Conservation (phyloP, 2,113 vertebrate genomes). For the Aplodontia rufa region DNA sequence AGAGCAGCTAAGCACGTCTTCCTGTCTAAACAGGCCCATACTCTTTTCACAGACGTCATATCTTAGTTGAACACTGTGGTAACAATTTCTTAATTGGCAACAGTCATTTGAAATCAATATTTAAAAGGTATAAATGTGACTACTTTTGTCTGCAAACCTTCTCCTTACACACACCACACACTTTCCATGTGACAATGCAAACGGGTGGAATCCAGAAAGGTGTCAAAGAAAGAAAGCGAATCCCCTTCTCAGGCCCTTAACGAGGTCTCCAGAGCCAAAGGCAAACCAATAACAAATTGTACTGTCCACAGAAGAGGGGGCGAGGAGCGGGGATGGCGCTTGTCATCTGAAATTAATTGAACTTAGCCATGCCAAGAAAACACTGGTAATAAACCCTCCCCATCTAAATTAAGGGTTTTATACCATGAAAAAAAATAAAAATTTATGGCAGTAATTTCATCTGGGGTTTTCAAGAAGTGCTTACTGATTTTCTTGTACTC, state of each 20-base stretch:
- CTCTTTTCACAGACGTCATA: slow-evolving; percentile 60
- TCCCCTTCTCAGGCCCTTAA: slow-evolving; percentile 82
- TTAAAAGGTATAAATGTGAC: slow-evolving; percentile 64
- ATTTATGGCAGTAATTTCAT: slow-evolving; percentile 87
- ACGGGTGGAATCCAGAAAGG: slow-evolving; percentile 76
- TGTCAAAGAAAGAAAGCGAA: slow-evolving; percentile 80
- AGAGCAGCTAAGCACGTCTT: slow-evolving; percentile 56
- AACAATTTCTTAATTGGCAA: slow-evolving; percentile 62
- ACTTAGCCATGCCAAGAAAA: slow-evolving; percentile 83
- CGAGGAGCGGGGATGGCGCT: slow-evolving; percentile 65
- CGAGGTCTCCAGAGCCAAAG: slow-evolving; percentile 88
- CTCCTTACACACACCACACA: background rate
- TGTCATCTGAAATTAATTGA: slow-evolving; percentile 87
- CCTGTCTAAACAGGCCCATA: slow-evolving; percentile 42
- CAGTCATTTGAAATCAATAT: slow-evolving; percentile 71
- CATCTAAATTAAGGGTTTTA: slow-evolving; percentile 86
- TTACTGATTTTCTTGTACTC: slow-evolving; percentile 84
- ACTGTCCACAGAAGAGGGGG: slow-evolving; percentile 75
- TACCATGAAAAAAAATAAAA: slow-evolving; percentile 77
- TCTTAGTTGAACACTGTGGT: slow-evolving; percentile 35
- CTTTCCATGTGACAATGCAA: slow-evolving; percentile 80
- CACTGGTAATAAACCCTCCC: slow-evolving; percentile 83
- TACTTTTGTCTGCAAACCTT: slow-evolving; percentile 62
- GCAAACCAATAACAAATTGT: slow-evolving; percentile 85
- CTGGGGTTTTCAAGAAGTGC: slow-evolving; percentile 84